Percentiles rank a stretch among this genome's conserved stretches.
Evolutionary conservation across 2,113 vertebrate genomes (phyloP).

Genomic region (Sinocyclocheilus maitianheensis): DNA sequence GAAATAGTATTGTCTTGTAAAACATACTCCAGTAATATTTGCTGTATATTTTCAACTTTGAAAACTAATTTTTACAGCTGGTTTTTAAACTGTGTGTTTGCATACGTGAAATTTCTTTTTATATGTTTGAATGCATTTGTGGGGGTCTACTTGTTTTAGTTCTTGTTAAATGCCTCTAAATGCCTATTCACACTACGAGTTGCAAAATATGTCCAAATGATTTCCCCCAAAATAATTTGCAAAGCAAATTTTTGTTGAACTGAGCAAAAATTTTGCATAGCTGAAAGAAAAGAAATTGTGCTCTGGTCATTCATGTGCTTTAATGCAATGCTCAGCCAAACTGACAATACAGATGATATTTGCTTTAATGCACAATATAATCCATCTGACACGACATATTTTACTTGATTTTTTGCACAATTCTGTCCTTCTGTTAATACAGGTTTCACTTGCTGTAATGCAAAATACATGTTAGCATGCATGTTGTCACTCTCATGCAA

Average conservation of each 20-base stretch:
- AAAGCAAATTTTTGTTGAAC: constrained; percentile 1
- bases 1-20: no score
- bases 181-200: neutral
- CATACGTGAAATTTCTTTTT: neutral
- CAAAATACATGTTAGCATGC: neutral
- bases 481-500: neutral
- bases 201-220: neutral
- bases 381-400: neutral
- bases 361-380: neutral
- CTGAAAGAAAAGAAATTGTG: neutral
- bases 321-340: neutral
- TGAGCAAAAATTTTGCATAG: constrained; percentile 3
- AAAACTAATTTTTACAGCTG: no score
- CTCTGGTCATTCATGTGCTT: constrained; percentile 4
- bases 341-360: neutral
- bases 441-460: neutral
- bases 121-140: neutral
- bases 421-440: neutral
- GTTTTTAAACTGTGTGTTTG: no score
- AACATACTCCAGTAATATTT: no score
- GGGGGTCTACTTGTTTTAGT: neutral
- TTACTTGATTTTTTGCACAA: neutral
- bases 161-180: neutral
- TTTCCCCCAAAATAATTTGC: neutral
- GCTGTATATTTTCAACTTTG: no score